Base-by-base conservation (phyloP, 2,797 vertebrate species). In the Neomorphus geoffroyi region DNA sequence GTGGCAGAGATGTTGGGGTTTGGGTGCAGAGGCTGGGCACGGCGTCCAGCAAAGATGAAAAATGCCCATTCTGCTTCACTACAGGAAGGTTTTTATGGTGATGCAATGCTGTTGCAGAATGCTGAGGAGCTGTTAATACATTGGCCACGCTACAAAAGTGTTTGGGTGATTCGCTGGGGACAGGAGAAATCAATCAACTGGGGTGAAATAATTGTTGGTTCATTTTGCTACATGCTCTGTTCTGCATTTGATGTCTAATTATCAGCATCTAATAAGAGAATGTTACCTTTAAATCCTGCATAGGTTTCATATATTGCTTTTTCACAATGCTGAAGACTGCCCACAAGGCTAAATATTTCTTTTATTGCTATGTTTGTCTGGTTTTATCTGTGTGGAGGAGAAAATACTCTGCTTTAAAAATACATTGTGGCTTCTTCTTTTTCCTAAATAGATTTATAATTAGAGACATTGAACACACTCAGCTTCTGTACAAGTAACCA, bases 221-320 rank as follows among this genome's bases (percentile, higher is more conserved):
- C 96, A 56, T 90, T 93, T 81, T 94, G 94, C 90, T 86, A 32
- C 82, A 24, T 85, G 96, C 90, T 93, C 92, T 79, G 71, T 56
- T 96, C 96, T 85, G 86, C 94, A 21, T 93, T 86, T 96, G 94
- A 94, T 96, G 95, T 97, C 91, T 96, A 98, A 98, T 97, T 97
- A 97, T 75, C 96, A 96, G 92, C 86, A 75, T 93, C 96, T 94
- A 97, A 95, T 90, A 88, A 88, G 96, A 65, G 79, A 81, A 72
- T 22, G 78, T 86, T 93, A 89, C 94, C 96, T 96, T 94, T 90
- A 95, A 95, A 96, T 94, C 93, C 92, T 13, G 88, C 26, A 74
- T 86, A 80, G 78, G 80, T 73, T 56, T 56, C 91, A 66, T 16
- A 19, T 18, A 7, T 11, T 37, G 61, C 51, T 81, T 62, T 41